phyloP scores from a whole-genome alignment of 2,113 vertebrate genomes.

The Rhea americana region DNA sequence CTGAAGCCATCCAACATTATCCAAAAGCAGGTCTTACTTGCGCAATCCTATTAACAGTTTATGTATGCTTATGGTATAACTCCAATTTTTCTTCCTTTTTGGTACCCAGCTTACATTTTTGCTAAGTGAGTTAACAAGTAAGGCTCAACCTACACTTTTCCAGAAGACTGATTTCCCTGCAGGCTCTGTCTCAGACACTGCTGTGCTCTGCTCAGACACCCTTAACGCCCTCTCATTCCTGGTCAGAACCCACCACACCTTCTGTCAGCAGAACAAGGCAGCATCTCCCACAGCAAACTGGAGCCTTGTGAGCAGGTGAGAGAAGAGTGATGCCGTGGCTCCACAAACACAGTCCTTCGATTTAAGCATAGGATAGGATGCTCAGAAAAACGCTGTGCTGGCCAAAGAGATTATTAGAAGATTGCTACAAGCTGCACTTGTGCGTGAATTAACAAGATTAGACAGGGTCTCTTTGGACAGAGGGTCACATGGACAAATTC shows the following conservation, averaged over 20 bases:
- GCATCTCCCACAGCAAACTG: neutral
- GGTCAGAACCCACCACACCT: conserved; percentile 50
- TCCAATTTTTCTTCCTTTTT: conserved; percentile 24
- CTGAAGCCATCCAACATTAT: neutral
- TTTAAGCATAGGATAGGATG: neutral
- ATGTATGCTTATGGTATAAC: neutral
- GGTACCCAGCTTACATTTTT: neutral
- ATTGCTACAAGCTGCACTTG: neutral
- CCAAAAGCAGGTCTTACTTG: neutral
- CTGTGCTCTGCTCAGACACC: neutral
- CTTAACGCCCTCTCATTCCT: neutral
- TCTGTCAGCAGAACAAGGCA: conserved; percentile 24
- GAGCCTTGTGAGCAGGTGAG: neutral
- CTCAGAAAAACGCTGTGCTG: neutral
- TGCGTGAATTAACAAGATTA: neutral
- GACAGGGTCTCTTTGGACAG: neutral
- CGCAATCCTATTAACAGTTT: neutral
- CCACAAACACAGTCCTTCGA: neutral
- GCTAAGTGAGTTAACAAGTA: neutral
- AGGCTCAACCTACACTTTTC: conserved; percentile 30
- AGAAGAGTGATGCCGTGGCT: neutral
- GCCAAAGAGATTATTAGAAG: neutral
- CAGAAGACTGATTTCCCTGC: neutral
- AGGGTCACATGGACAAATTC: neutral
- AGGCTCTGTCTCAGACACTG: neutral